A percentile compares a stretch with the other conserved stretches of the same genome.
These are phyloP conservation scores for Cylloceria caligata DNA, from an alignment of 2,888 invertebrate species.

Conservation along the genomic window DNA sequence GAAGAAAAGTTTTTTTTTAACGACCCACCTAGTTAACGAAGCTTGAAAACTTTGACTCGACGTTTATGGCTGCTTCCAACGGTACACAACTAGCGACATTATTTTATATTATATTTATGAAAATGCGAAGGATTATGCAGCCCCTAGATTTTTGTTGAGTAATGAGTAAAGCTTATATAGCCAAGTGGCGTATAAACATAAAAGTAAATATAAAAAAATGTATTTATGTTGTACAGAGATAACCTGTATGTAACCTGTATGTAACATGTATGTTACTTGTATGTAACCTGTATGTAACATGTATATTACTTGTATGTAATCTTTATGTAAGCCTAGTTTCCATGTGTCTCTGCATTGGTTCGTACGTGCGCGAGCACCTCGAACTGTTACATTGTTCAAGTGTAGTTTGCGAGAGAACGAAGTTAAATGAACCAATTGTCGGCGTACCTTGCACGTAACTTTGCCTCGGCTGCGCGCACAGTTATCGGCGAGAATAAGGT, in stretches of 20 bases:
- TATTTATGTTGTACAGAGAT: background rate
- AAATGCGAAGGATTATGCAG: conserved; percentile 15
- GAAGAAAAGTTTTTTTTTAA: conserved; percentile 19
- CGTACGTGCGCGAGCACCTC: conserved; percentile 2
- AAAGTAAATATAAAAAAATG: conserved; percentile 1
- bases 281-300: too few species aligned
- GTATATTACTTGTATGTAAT: too few species aligned
- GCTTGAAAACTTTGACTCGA: conserved; percentile 24
- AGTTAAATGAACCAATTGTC: conserved; percentile 65
- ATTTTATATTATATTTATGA: conserved; percentile 35
- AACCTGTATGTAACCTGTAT: too few species aligned
- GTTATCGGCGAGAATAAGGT: conserved; percentile 43
- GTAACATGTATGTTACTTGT: too few species aligned
- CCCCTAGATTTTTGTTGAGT: conserved; percentile 3
- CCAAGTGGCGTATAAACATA: conserved; percentile 19
- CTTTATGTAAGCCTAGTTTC: background rate
- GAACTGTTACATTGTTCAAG: conserved; percentile 45
- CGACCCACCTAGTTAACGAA: conserved; percentile 20
- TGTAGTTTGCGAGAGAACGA: conserved; percentile 46
- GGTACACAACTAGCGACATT: background rate
- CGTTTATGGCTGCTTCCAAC: conserved; percentile 12
- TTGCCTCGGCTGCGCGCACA: conserved; percentile 28
- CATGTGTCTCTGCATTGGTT: background rate
- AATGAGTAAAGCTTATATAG: background rate
- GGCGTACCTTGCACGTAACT: conserved; percentile 60